These are phyloP conservation scores for Fulica atra DNA, from an alignment of 2,113 vertebrate species.

Conservation along the genomic window DNA sequence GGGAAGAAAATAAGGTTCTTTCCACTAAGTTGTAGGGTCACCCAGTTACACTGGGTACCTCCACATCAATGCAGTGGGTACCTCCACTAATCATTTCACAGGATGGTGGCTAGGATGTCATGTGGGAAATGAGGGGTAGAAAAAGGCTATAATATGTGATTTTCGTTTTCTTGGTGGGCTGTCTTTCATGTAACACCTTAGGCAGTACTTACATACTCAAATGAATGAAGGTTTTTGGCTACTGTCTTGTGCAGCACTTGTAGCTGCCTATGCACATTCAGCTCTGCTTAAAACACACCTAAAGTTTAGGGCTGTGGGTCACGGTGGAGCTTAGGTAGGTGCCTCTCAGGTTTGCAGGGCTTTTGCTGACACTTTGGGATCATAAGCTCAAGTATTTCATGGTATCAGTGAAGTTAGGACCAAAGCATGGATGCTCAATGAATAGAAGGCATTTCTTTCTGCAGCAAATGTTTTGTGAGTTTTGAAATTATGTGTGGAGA, in stretches of 20 bases:
- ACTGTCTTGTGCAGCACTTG: fast-evolving
- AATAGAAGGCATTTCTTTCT: not conserved
- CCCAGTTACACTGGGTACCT: not conserved
- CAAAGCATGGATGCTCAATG: not conserved
- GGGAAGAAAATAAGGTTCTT: not conserved
- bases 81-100: not conserved
- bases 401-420: not conserved
- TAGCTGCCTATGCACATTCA: not conserved
- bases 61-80: too few species aligned
- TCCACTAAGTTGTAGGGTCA: not conserved
- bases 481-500: not conserved
- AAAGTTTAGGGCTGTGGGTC: not conserved
- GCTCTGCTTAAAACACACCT: not conserved
- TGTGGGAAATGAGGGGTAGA: not conserved
- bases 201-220: not conserved
- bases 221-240: not conserved
- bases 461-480: not conserved
- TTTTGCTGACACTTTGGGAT: not conserved
- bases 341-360: not conserved
- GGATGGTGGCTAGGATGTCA: not conserved
- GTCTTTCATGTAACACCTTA: not conserved
- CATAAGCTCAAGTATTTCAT: not conserved
- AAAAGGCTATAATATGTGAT: not conserved
- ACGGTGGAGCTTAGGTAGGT: not conserved
- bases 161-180: not conserved